A percentile compares a stretch with the other conserved stretches of the same genome.
These are phyloP conservation scores for Typhlichthys eigenmanni DNA, from an alignment of 2,797 vertebrate species.

Conservation along the genomic window DNA sequence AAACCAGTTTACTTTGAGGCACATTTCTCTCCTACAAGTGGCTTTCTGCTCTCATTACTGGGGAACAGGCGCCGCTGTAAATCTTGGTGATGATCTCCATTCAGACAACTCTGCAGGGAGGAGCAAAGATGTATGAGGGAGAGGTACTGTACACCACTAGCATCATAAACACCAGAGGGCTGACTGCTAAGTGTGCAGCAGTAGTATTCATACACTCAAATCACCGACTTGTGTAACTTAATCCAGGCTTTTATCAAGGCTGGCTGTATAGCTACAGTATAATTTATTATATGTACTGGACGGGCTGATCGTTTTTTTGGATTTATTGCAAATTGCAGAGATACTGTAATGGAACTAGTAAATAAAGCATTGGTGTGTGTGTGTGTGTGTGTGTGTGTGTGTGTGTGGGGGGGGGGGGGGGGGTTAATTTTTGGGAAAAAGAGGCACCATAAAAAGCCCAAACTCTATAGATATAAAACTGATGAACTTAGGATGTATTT, in stretches of 20 bases:
- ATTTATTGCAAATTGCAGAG: slow-evolving; percentile 50
- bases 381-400: slow-evolving; percentile 19
- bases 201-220: slow-evolving; percentile 6
- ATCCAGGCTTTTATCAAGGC: slow-evolving; percentile 6
- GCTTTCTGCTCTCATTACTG: slow-evolving; percentile 12
- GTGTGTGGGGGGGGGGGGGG: no score
- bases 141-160: no score
- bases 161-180: background rate
- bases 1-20: slow-evolving; percentile 11
- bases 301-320: slow-evolving; percentile 23
- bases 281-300: slow-evolving; percentile 38
- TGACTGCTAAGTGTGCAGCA: background rate
- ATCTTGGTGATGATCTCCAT: slow-evolving; percentile 3
- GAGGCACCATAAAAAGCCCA: background rate
- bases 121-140: slow-evolving; percentile 21
- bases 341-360: slow-evolving; percentile 46
- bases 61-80: background rate
- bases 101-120: background rate
- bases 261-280: background rate
- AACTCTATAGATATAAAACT: no score
- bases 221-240: slow-evolving; percentile 13
- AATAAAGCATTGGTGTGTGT: slow-evolving; percentile 31
- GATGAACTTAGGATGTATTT: no score
- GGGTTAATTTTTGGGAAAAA: background rate
- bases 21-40: slow-evolving; percentile 2